Conservation (phyloP, 2,797 vertebrate species). For the Brachymystax lenok region DNA sequence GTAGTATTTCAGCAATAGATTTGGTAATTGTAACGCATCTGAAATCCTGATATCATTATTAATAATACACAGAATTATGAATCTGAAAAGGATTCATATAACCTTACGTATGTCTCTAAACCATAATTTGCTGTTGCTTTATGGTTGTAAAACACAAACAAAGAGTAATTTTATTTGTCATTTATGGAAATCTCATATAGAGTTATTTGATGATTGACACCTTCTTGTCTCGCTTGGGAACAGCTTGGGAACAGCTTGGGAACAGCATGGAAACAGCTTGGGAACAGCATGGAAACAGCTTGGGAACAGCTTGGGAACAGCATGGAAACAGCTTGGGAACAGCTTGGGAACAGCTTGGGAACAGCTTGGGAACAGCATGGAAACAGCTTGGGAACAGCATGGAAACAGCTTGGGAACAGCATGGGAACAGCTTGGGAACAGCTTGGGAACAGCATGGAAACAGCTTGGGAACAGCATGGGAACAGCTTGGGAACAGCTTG, state of each 20-base stretch:
- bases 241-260: no score
- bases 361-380: neutral
- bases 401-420: no score
- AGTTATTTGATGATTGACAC: neutral
- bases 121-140: neutral
- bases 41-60: neutral
- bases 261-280: no score
- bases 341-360: neutral
- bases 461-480: no score
- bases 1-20: no score
- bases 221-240: neutral
- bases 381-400: no score
- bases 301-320: no score
- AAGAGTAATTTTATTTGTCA: neutral
- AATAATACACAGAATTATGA: neutral
- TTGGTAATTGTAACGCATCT: no score
- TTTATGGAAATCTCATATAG: neutral
- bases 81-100: neutral
- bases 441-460: neutral
- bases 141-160: no score
- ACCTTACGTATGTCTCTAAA: neutral
- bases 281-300: no score
- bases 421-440: no score
- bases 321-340: no score
- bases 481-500: neutral